A percentile compares a stretch with the other conserved stretches of the same genome.
These are phyloP conservation scores for Tortrix viridana DNA, from an alignment of 2,888 invertebrate species.

Conservation along the genomic window DNA sequence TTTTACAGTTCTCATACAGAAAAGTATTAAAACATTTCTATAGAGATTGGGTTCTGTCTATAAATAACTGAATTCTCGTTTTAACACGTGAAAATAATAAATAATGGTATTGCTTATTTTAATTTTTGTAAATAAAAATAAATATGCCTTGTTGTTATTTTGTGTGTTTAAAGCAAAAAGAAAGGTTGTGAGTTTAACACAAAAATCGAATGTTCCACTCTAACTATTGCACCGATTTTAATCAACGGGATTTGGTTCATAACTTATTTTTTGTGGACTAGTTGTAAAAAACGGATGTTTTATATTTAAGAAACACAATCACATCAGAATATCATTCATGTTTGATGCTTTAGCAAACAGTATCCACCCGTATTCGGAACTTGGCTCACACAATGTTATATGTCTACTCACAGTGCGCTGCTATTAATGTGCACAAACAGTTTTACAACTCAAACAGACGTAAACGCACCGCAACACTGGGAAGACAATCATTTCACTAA, in stretches of 20 bases:
- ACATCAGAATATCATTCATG: neutral
- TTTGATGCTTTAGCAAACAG: neutral
- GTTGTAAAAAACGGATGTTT: no score
- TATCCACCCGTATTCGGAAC: slow-evolving; percentile 5
- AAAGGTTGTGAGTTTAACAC: no score
- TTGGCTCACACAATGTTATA: neutral
- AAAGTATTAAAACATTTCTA: slow-evolving; percentile 16
- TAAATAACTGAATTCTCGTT: no score
- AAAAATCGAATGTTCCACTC: no score
- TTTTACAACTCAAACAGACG: slow-evolving; percentile 17
- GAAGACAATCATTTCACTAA: slow-evolving; percentile 2
- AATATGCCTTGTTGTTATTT: no score
- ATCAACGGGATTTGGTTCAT: no score
- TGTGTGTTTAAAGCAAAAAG: no score
- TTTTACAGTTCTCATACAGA: slow-evolving; percentile 31
- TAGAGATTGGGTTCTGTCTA: neutral
- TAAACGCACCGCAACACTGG: neutral
- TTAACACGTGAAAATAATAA: no score
- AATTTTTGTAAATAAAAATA: no score
- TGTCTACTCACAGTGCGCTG: neutral
- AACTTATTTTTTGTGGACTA: no score
- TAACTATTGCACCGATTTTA: no score
- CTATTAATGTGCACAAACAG: slow-evolving; percentile 13
- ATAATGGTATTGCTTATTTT: no score
- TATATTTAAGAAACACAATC: neutral